These are phyloP conservation scores for Tauraco hartlaubi DNA, from an alignment of 2,797 vertebrate genomes.

Conservation along the genomic window DNA sequence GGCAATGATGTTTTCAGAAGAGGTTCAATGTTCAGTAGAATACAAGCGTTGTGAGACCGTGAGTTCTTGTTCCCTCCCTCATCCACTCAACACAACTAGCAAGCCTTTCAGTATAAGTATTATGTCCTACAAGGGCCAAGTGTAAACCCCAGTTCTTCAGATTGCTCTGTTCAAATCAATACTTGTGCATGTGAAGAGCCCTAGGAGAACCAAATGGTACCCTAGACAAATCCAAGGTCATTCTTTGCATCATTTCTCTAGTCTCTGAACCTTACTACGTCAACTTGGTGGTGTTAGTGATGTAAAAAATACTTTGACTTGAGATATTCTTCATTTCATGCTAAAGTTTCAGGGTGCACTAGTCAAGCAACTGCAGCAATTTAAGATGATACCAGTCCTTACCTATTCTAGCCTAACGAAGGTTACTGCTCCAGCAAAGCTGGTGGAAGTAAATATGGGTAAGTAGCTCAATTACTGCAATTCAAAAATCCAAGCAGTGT, in stretches of 20 bases:
- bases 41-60: not conserved
- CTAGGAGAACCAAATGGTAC: not conserved
- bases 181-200: not conserved
- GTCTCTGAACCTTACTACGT: not conserved
- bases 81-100: not conserved
- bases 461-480: not conserved
- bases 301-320: not conserved
- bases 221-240: not conserved
- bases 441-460: accelerated
- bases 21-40: not conserved
- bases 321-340: not conserved
- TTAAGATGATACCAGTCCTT: not conserved
- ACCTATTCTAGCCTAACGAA: not conserved
- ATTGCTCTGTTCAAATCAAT: not conserved
- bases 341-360: not conserved
- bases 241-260: not conserved
- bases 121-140: not conserved
- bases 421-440: not conserved
- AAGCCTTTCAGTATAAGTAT: not conserved
- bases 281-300: not conserved
- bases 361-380: not conserved
- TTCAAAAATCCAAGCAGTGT: not conserved
- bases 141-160: not conserved
- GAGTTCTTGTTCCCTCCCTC: not conserved
- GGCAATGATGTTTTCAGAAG: not conserved